A percentile compares a stretch with the other conserved stretches of the same genome.
Evolutionary conservation across 2,888 invertebrate species (phyloP).

Genomic region (Drosophila paracracens): DNA sequence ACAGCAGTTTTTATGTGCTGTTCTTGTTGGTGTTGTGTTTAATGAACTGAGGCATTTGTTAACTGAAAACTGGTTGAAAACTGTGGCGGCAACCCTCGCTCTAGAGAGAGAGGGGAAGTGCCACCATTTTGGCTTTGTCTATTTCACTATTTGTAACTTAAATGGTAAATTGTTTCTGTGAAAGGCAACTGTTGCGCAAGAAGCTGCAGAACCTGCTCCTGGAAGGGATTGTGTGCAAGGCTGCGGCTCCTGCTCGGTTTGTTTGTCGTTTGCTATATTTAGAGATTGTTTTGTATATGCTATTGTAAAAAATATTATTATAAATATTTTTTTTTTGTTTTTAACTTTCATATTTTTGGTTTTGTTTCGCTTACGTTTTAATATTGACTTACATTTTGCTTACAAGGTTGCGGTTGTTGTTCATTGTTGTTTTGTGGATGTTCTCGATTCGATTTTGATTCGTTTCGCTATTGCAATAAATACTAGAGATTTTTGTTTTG

Average conservation of each 20-base stretch:
- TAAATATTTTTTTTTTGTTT: conserved; percentile 62
- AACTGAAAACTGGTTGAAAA: conserved; percentile 75
- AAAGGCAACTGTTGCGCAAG: conserved; percentile 75
- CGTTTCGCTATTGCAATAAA: conserved; percentile 69
- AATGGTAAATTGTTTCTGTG: conserved; percentile 80
- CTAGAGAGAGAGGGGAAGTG: conserved; percentile 15
- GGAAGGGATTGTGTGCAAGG: conserved; percentile 17
- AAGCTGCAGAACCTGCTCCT: conserved; percentile 52
- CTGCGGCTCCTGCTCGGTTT: conserved; percentile 65
- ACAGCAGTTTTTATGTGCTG: conserved; percentile 27
- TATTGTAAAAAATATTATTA: conserved; percentile 80
- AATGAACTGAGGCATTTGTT: conserved; percentile 57
- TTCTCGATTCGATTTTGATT: conserved; percentile 61
- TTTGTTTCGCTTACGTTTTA: conserved; percentile 55
- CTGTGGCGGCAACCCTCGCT: conserved; percentile 45
- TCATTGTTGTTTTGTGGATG: conserved; percentile 53
- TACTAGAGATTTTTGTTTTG: conserved; percentile 53
- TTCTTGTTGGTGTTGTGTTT: conserved; percentile 59
- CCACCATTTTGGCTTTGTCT: conserved; percentile 67
- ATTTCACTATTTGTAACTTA: conserved; percentile 78
- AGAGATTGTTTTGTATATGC: conserved; percentile 74
- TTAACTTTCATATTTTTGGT: conserved; percentile 14
- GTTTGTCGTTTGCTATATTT: conserved; percentile 79
- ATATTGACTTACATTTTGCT: conserved; percentile 65
- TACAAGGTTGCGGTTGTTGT: conserved; percentile 63